These are phyloP conservation scores for Melanocharis versteri DNA, from an alignment of 2,113 vertebrate genomes.

Conservation along the genomic window DNA sequence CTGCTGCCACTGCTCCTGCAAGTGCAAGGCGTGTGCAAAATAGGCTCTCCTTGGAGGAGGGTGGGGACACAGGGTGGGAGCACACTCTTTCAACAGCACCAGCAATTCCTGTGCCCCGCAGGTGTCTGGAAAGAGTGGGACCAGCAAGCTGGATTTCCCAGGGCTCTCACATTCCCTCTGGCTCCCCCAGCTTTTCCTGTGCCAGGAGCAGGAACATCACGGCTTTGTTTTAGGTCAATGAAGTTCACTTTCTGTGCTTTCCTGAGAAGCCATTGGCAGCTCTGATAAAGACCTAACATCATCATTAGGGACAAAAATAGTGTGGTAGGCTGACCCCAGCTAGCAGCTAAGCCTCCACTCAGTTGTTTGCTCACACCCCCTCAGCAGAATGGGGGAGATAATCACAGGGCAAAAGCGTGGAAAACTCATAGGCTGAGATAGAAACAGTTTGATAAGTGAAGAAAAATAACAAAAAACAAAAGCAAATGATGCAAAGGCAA, in stretches of 20 bases:
- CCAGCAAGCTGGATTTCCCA: background rate
- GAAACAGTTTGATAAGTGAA: background rate
- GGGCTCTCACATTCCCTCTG: background rate
- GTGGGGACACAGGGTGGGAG: background rate
- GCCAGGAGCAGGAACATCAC: background rate
- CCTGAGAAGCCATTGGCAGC: background rate
- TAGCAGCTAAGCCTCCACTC: background rate
- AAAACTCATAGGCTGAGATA: background rate
- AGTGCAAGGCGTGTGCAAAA: background rate
- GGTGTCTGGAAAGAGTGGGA: background rate
- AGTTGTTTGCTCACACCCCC: background rate
- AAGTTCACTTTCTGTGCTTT: background rate
- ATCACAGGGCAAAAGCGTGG: background rate
- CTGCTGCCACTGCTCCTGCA: background rate
- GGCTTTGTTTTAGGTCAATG: background rate
- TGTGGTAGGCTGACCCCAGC: background rate
- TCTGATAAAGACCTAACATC: background rate
- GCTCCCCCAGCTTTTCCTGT: background rate
- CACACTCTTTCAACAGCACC: background rate
- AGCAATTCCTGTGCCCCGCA: background rate
- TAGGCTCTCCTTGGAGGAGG: background rate
- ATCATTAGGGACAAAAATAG: background rate
- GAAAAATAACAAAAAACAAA: background rate
- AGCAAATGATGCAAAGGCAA: background rate
- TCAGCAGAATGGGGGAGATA: background rate